Evolutionary conservation across 2,797 vertebrate species (phyloP), one percentile per base, ranked within the genome.

Genomic region (Chromis chromis): DNA sequence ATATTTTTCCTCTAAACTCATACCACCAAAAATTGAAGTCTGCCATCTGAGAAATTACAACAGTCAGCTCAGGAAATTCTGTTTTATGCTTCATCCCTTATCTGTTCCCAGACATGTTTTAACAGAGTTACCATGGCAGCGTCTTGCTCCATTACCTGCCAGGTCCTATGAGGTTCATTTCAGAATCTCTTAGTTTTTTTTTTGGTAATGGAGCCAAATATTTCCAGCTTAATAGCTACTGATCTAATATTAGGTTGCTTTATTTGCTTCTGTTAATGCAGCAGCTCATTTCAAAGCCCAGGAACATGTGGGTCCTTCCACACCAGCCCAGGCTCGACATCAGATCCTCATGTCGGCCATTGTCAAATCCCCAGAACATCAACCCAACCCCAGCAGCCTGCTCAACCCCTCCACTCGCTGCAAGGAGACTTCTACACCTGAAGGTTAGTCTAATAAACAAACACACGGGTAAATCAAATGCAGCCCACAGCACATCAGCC

Each of bases 291-390:
- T 98, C 84, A 99, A 99, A 93, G 96, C 96, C 73, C 93, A 96
- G 44, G 98, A 99, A 71, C 97, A 99, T 50, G 92, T 93, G 46
- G 94, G 96, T 73, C 94, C 97, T 0, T 95, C 98, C 54, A 98
- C 97, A 0, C 97, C 98, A 0, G 97, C 97, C 73, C 96, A 96
- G 6, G 97, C 97, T 67, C 95, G 97, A 76, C 98, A 99, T 92
- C 98, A 99, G 92, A 98, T 99, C 76, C 96, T 99, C 89, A 98
- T 99, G 97, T 98, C 98, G 5, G 98, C 98, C 81, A 96, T 99
- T 25, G 98, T 99, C 58, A 96, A 97, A 83, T 99, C 98, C 0
- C 98, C 98, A 0, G 98, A 99, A 89, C 97, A 98, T 76, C 98
- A 99, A 86, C 97, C 98, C 61, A 98, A 97, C 73, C 96, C 98